Base-by-base conservation (phyloP, 2,113 vertebrate genomes). In the Noctilio leporinus region DNA sequence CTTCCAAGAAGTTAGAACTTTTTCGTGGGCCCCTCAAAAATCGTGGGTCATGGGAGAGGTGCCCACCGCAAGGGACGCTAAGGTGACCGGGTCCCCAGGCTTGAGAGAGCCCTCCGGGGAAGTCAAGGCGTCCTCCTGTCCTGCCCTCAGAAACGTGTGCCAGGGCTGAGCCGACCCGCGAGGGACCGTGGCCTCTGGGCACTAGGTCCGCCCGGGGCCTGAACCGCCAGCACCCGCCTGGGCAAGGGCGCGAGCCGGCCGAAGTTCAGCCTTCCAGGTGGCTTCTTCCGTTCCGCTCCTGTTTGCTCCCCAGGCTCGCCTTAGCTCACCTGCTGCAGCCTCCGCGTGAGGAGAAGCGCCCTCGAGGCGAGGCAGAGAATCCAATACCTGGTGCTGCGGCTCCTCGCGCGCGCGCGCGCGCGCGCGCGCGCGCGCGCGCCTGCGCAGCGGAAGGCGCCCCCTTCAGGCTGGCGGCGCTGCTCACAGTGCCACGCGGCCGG, bases 341-440 rank as follows among this genome's bases (percentile, higher is more conserved):
- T 2, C 19, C 33, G 43, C n/a, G 51, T 26, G 16, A 24, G 78
- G 59, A 45, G 70, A 16, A 53, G 40, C 24, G 12, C 26, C 14
- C 0, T 11, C 0, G 35, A 0, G 22, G 8, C 40, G 28, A 51
- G 16, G 11, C 19, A 1, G 14, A 38, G 16, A 0, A 9, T 2
- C 2, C 26, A 4, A 35, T 22, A 35, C 72, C 83, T 6, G 20
- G 10, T 15, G 4, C 24, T 40, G 4, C 0, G 0, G 35, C 45
- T 35, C 43, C 19, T 12, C 0, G 57, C 24, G 19, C 0, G n/a
- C 0, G 28, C 57, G 19, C 57, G 26, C 8, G 62, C 40, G 57
- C 57, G n/a, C 0, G 28, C 57, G 19, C 57, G n/a, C 0, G 57
- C 24, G 19, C 0, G n/a, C 0, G 28, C 57, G 19, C 57, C 33